Evolutionary conservation across 2,797 vertebrate species (phyloP).

Genomic region (Rhadinocentrus ornatus): DNA sequence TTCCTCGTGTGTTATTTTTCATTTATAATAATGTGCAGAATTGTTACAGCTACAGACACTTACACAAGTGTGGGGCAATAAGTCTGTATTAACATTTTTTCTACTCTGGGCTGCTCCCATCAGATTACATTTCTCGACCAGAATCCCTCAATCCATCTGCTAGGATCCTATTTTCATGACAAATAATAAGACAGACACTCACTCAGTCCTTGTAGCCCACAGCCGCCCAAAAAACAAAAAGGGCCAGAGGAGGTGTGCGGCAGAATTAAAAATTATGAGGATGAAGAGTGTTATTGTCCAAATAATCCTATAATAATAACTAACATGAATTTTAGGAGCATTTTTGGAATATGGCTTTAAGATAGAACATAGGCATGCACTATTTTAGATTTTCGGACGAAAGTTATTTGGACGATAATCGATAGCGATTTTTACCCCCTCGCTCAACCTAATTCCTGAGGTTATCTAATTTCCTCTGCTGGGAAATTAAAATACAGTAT

Average conservation of each 20-base stretch:
- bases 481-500: too few relatives aligned
- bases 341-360: too few relatives aligned
- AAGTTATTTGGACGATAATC: too few relatives aligned
- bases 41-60: conserved; percentile 4
- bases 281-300: conserved; percentile 6
- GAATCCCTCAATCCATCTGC: conserved; percentile 19
- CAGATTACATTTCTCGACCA: conserved; percentile 41
- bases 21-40: conserved; percentile 8
- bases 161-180: conserved; percentile 27
- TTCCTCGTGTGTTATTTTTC: not conserved
- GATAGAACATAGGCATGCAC: not conserved
- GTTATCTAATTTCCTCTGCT: too few relatives aligned
- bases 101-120: conserved; percentile 28
- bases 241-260: not conserved
- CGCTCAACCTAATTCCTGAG: too few relatives aligned
- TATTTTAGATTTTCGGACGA: too few relatives aligned
- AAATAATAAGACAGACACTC: conserved; percentile 48
- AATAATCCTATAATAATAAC: not conserved
- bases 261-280: conserved; percentile 27
- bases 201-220: conserved; percentile 36
- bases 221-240: conserved; percentile 29
- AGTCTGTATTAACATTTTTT: conserved; percentile 20
- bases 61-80: not conserved
- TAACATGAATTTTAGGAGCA: not conserved
- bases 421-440: too few relatives aligned